phyloP scores from a whole-genome alignment of 2,797 vertebrate species.

The Helarctos malayanus region DNA sequence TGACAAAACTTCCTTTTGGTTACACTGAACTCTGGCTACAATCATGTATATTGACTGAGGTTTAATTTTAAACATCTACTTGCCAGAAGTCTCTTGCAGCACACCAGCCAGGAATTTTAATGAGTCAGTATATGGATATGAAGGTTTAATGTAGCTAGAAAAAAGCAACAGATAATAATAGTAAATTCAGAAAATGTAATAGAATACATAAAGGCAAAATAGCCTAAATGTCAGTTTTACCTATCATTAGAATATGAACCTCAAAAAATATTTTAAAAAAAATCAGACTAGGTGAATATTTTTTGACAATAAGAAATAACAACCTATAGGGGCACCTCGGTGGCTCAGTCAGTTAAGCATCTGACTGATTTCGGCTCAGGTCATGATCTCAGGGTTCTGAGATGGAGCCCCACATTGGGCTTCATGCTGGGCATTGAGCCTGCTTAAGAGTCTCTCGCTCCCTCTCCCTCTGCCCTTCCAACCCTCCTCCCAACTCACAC shows the following conservation, averaged over 20 bases:
- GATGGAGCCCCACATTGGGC: not conserved
- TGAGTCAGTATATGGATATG: not conserved
- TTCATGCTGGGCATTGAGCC: not conserved
- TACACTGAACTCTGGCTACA: not conserved
- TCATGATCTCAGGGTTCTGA: not conserved
- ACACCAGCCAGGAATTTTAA: slow-evolving; percentile 6
- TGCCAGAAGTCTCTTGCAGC: not conserved
- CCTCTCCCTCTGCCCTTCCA: not conserved
- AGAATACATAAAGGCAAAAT: not conserved
- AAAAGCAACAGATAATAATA: not conserved
- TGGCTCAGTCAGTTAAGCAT: not conserved
- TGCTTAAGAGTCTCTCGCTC: not conserved
- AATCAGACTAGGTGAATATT: not conserved
- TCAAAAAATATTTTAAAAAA: not conserved
- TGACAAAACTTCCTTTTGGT: slow-evolving; percentile 31
- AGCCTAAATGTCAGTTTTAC: not conserved
- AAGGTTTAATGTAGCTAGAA: not conserved
- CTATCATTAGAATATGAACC: slow-evolving; percentile 25
- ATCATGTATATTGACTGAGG: not conserved
- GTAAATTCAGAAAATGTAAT: not conserved
- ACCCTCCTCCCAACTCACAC: not conserved
- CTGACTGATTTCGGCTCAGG: not conserved
- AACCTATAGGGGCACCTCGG: not conserved
- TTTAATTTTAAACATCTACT: not conserved
- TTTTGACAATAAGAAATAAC: slow-evolving; percentile 51